Evolutionary conservation across 2,113 vertebrate genomes (phyloP), one percentile per base, ranked within the genome.

Genomic region (Grallaria varia): DNA sequence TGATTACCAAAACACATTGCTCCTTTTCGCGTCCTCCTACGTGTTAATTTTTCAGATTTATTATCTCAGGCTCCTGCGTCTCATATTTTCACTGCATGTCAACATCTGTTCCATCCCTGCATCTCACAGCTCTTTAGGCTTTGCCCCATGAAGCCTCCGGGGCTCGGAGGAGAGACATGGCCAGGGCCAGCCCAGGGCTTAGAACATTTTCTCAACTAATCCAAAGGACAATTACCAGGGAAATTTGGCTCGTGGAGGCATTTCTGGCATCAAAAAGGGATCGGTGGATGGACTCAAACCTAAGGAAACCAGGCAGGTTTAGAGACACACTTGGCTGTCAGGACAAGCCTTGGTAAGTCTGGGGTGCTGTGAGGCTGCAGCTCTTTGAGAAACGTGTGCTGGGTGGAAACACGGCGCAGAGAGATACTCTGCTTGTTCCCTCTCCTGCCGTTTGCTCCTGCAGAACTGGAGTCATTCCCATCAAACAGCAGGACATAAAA

Each of bases 1-100:
- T 97, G 95, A 97, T 97, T 93, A 95, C 95, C 95, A 97, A 97
- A 98, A 96, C 97, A 97, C 82, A 97, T 97, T 95, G 89, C 95
- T 93, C 83, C 93, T 91, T 95, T 83, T 86, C 39, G 64, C 60
- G 2, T 89, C 92, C 92, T 90, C 91, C 89, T 82, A 77, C 3
- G 90, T 95, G 96, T 86, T 97, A 97, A 96, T 96, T 95, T 93
- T 84, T 76, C 94, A 94, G 95, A 96, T 97, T 97, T 97, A 96
- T 87, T 91, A 42, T 90, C 73, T 33, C 30, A 35, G 93, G 88
- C 91, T 93, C 93, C 87, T n/a, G 74, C 18, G 52, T 88, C 75
- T 58, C 16, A 47, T 64, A 14, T 92, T 92, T 93, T 94, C 86
- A 64, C 75, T n/a, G 44, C 52, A 10, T 63, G 89, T 93, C 94